Evolutionary conservation across 2,888 invertebrate species (phyloP).

Genomic region (Perdita meconis): DNA sequence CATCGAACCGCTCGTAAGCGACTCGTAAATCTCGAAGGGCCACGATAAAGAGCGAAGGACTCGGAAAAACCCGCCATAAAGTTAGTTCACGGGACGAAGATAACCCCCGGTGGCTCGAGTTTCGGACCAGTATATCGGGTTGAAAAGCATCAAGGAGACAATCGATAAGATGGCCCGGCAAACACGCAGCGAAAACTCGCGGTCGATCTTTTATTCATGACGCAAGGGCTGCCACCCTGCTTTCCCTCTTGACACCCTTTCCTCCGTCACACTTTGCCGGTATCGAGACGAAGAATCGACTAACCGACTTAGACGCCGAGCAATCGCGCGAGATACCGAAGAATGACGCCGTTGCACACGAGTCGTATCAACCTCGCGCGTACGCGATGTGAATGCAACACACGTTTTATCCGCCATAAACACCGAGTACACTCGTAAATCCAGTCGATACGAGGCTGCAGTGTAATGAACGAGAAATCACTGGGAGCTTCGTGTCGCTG

Average conservation of each 20-base stretch:
- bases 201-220: constrained; percentile 64
- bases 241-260: constrained; percentile 34
- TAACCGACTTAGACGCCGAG: not conserved
- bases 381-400: constrained; percentile 21
- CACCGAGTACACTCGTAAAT: constrained; percentile 25
- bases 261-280: not conserved
- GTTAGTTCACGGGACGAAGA: constrained; percentile 26
- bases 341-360: constrained; percentile 1
- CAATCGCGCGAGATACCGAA: not conserved
- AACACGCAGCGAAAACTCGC: constrained; percentile 24
- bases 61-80: constrained; percentile 25
- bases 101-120: constrained; percentile 17
- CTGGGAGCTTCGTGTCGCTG: constrained; percentile 6
- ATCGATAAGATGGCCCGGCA: constrained; percentile 40
- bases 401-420: constrained; percentile 11
- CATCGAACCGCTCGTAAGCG: constrained; percentile 7
- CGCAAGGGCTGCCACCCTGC: constrained; percentile 27
- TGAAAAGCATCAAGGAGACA: constrained; percentile 41
- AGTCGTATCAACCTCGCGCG: constrained; percentile 6
- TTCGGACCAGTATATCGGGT: constrained; percentile 34
- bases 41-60: not conserved
- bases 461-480: constrained; percentile 46
- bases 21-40: constrained; percentile 20
- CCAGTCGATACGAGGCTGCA: not conserved
- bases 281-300: not conserved